A percentile compares a stretch with the other conserved stretches of the same genome.
phyloP scores from a whole-genome alignment of 2,888 invertebrate species.

The Cephus pygmeus region DNA sequence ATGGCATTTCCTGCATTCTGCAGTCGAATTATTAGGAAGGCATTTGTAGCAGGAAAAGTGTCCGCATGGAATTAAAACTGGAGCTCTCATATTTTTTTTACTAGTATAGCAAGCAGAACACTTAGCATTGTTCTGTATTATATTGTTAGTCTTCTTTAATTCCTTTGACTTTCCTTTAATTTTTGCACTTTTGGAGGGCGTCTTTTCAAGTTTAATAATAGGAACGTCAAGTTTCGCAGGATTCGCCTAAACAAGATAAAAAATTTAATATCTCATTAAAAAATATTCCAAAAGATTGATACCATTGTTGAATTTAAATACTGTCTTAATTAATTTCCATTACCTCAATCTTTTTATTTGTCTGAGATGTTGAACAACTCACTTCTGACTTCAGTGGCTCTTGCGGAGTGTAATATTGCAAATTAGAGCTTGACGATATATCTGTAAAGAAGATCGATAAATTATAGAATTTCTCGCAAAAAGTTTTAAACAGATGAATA shows the following conservation, averaged over 20 bases:
- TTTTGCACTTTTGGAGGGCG: background rate
- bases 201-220: background rate
- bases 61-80: slow-evolving; percentile 25
- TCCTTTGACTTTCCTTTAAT: background rate
- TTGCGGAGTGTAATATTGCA: slow-evolving; percentile 26
- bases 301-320: background rate
- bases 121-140: background rate
- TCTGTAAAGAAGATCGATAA: background rate
- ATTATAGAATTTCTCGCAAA: background rate
- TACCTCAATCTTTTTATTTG: background rate
- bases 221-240: background rate
- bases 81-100: slow-evolving; percentile 17
- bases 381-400: background rate
- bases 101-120: slow-evolving; percentile 21
- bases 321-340: background rate
- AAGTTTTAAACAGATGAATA: background rate
- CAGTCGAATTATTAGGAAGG: slow-evolving; percentile 12
- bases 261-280: background rate
- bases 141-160: background rate
- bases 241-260: background rate
- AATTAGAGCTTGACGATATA: background rate
- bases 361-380: background rate
- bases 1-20: slow-evolving; percentile 26
- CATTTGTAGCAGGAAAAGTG: slow-evolving; percentile 31
- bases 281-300: background rate